Conservation (phyloP, 2,113 vertebrate genomes). For the Cynopterus brachyotis region DNA sequence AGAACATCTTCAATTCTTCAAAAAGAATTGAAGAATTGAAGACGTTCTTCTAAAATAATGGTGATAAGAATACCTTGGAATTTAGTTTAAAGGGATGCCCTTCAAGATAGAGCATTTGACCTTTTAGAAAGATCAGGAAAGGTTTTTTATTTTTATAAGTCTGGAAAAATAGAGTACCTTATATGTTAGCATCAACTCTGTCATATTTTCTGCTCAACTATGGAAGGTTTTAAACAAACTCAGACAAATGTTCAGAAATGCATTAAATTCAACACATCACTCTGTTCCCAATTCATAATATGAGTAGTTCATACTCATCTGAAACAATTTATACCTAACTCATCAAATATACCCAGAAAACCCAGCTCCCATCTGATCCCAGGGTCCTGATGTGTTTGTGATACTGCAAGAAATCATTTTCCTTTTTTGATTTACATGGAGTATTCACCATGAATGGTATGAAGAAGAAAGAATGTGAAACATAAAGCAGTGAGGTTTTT, state of each 20-base stretch:
- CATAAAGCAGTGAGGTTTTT: neutral
- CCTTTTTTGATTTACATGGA: neutral
- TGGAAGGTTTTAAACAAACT: neutral
- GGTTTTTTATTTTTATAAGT: neutral
- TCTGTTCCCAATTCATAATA: neutral
- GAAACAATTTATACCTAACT: neutral
- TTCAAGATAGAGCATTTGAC: neutral
- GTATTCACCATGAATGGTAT: neutral
- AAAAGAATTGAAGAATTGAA: no score
- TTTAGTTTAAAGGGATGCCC: neutral
- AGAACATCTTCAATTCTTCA: neutral
- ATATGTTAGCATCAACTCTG: neutral
- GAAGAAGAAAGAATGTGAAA: neutral
- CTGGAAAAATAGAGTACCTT: neutral
- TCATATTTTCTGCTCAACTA: neutral
- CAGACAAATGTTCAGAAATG: neutral
- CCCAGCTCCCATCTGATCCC: neutral
- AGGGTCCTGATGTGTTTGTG: neutral
- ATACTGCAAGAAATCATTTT: neutral
- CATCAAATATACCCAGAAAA: neutral
- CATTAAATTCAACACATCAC: neutral
- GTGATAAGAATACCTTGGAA: neutral
- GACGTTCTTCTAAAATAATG: no score
- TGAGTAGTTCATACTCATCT: neutral
- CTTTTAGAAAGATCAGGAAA: conserved; percentile 25